Conservation (phyloP, 2,797 vertebrate genomes). For the Pelobates cultripes region DNA sequence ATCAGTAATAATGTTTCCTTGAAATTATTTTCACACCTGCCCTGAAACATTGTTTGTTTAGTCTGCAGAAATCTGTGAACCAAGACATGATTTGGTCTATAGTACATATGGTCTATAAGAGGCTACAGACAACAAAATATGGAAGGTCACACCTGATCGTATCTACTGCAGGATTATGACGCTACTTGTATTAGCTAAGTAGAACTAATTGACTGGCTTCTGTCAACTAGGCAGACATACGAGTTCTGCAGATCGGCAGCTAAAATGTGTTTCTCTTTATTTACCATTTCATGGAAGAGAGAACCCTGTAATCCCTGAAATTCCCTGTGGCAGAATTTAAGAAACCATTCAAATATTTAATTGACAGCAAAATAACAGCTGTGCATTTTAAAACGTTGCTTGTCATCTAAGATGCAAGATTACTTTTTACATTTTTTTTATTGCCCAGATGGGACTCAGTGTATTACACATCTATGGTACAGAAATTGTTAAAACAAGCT, state of each 20-base stretch:
- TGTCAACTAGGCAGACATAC: neutral
- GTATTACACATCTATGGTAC: too few relatives aligned
- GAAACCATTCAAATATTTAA: neutral
- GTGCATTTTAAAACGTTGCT: too few relatives aligned
- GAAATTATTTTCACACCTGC: too few relatives aligned
- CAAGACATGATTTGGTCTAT: slow-evolving; percentile 57
- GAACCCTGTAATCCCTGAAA: too few relatives aligned
- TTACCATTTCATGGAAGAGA: neutral
- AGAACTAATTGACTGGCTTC: neutral
- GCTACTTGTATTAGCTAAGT: neutral
- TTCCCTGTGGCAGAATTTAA: neutral
- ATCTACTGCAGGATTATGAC: neutral
- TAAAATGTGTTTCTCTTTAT: neutral
- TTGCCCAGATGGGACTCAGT: too few relatives aligned
- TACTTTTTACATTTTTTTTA: too few relatives aligned
- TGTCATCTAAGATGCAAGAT: too few relatives aligned
- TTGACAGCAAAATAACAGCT: neutral
- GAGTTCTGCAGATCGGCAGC: neutral
- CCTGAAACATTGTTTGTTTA: slow-evolving; percentile 33
- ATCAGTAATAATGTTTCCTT: too few relatives aligned
- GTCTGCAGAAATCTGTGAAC: slow-evolving; percentile 54
- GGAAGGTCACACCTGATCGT: neutral
- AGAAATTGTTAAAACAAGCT: too few relatives aligned
- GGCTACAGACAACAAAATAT: neutral
- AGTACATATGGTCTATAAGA: slow-evolving; percentile 13